phyloP scores from a whole-genome alignment of 2,113 vertebrate species.

The Neolamprologus hecqui region DNA sequence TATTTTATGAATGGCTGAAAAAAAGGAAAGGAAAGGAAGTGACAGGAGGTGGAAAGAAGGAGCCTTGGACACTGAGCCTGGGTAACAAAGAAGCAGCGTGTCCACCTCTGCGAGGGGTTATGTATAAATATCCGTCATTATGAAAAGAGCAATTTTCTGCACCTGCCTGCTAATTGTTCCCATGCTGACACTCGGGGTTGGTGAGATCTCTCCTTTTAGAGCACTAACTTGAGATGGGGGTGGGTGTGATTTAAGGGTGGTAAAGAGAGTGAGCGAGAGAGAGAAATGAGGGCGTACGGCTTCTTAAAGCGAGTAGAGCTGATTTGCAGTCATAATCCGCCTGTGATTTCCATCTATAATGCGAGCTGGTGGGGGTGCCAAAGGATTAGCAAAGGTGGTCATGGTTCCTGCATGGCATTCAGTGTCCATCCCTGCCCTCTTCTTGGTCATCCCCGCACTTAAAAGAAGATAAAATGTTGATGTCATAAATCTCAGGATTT shows the following conservation, averaged over 20 bases:
- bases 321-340: constrained; percentile 38
- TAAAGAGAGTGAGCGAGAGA: neutral
- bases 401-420: neutral
- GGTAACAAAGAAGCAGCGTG: constrained; percentile 26
- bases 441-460: neutral
- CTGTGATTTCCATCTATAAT: constrained; percentile 45
- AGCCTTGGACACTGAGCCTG: neutral
- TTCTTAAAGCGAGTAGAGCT: constrained; percentile 21
- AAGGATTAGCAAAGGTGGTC: constrained; percentile 32
- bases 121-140: constrained; percentile 47
- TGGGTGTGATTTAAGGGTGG: constrained; percentile 18
- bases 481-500: constrained; percentile 30
- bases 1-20: neutral
- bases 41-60: neutral
- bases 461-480: constrained; percentile 18
- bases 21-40: neutral
- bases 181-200: constrained; percentile 36
- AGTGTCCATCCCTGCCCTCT: neutral
- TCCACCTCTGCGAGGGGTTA: neutral
- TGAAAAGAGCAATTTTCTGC: constrained; percentile 46
- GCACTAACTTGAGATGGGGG: constrained; percentile 1
- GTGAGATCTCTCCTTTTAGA: constrained; percentile 53
- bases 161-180: constrained; percentile 61
- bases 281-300: constrained; percentile 3
- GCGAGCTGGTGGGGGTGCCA: constrained; percentile 2